These are phyloP conservation scores for Dusona sp. DNA, from an alignment of 2,888 invertebrate genomes.

Conservation along the genomic window DNA sequence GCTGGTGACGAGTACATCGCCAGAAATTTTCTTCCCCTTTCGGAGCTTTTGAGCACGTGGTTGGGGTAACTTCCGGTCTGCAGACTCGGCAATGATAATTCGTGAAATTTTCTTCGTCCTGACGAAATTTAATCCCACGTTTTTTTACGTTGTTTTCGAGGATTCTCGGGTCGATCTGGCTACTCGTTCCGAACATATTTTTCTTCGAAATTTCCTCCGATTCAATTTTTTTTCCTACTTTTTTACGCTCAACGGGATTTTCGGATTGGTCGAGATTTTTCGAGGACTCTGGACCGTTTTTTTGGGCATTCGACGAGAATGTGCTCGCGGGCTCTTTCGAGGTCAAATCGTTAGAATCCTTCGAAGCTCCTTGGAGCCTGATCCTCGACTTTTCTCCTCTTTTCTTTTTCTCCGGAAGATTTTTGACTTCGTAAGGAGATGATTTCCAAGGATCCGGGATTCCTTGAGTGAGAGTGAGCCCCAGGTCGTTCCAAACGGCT, in stretches of 20 bases:
- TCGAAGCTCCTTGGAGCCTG: constrained; percentile 34
- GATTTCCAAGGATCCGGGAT: constrained; percentile 76
- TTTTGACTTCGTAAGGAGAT: background rate
- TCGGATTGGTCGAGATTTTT: background rate
- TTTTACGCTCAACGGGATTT: background rate
- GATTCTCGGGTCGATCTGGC: constrained; percentile 2
- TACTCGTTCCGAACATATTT: background rate
- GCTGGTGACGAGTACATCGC: constrained; percentile 61
- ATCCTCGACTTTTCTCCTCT: constrained; percentile 26
- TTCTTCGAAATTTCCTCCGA: background rate
- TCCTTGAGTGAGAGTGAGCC: constrained; percentile 73
- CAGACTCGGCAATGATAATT: constrained; percentile 49
- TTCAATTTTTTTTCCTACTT: background rate
- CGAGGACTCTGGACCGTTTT: background rate
- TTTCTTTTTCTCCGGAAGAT: background rate
- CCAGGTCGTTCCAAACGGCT: constrained; percentile 69
- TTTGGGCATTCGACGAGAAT: background rate
- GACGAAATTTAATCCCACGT: background rate
- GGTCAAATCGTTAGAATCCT: constrained; percentile 1
- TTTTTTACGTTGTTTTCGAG: constrained; percentile 33
- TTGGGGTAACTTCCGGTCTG: constrained; percentile 55
- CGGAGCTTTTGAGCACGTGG: constrained; percentile 29
- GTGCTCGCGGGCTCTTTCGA: too few species aligned
- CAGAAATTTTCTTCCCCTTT: constrained; percentile 54
- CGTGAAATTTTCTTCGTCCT: background rate